Evolutionary conservation across 2,888 invertebrate species (phyloP), one percentile per base, ranked within the genome.

Genomic region (Syrphus vitripennis): DNA sequence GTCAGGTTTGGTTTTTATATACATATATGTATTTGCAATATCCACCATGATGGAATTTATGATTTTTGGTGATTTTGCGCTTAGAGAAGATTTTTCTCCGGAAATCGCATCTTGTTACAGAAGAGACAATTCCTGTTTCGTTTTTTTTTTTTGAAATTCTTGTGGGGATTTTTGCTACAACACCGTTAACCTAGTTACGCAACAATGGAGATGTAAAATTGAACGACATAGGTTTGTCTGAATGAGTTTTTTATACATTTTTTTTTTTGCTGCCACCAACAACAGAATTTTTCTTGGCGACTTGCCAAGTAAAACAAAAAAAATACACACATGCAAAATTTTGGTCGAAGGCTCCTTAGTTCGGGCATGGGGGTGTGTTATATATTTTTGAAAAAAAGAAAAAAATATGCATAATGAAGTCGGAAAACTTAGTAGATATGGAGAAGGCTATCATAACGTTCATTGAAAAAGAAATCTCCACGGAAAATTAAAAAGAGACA

Each of bases 11-110:
- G 31, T 31, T 24, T 19, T 34, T 10, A 21, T 24, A n/a, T n/a
- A n/a, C n/a, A n/a, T n/a, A n/a, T n/a, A n/a, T n/a, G n/a, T n/a
- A n/a, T n/a, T n/a, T n/a, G n/a, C n/a, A n/a, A n/a, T 26, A 77
- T 57, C 67, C 74, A 80, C 79, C 83, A 74, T 74, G 45, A 45
- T 65, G 65, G 19, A 37, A 21, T 16, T 65, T 75, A n/a, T 69
- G 63, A 65, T 57, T 69, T 75, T 79, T 83, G 76, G 84, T 86
- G 84, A 86, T 86, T 86, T 82, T 82, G 86, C 86, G 86, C 82
- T 69, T 59, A 76, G 40, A 75, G 31, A 83, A 37, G 9, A 69
- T 67, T 16, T 42, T 59, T 63, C 55, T 42, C 63, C 55, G 67
- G 67, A 67, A 34, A 48, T 65, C 29, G 34, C 48, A 67, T 50